phyloP scores from a whole-genome alignment of 2,888 invertebrate species.

The Camptogramma bilineatum region DNA sequence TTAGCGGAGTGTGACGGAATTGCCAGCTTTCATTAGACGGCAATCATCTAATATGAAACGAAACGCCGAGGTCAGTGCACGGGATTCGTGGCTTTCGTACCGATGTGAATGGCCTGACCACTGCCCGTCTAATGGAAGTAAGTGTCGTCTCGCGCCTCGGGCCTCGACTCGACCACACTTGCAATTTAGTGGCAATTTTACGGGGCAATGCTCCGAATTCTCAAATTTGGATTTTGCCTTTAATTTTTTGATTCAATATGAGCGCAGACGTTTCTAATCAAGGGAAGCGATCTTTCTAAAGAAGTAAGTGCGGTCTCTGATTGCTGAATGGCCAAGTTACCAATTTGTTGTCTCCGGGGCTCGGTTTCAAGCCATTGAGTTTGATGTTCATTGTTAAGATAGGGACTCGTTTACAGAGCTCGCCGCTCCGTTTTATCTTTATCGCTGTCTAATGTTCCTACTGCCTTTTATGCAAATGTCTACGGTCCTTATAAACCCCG shows the following conservation, averaged over 20 bases:
- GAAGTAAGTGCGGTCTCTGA: slow-evolving; percentile 24
- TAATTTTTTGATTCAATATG: slow-evolving; percentile 11
- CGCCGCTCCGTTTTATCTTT: slow-evolving; percentile 26
- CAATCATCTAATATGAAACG: slow-evolving; percentile 44
- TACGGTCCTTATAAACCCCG: slow-evolving; percentile 25
- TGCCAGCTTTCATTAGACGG: slow-evolving; percentile 31
- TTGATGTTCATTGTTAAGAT: slow-evolving; percentile 40
- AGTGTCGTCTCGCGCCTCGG: slow-evolving; percentile 23
- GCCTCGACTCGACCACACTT: slow-evolving; percentile 13
- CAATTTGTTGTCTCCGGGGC: slow-evolving; percentile 30
- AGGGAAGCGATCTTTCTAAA: slow-evolving; percentile 8
- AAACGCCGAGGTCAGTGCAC: slow-evolving; percentile 48
- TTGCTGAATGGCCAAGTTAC: slow-evolving; percentile 28
- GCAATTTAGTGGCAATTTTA: slow-evolving; percentile 14
- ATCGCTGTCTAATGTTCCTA: slow-evolving; percentile 30
- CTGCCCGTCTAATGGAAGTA: slow-evolving; percentile 25
- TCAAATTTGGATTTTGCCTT: slow-evolving; percentile 2
- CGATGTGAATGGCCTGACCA: slow-evolving; percentile 41
- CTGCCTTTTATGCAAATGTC: slow-evolving; percentile 33
- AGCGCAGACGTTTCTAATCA: slow-evolving; percentile 17
- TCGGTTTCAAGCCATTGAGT: slow-evolving; percentile 34
- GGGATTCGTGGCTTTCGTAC: slow-evolving; percentile 35
- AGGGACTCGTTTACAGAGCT: slow-evolving; percentile 22
- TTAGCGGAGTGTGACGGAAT: slow-evolving; percentile 31
- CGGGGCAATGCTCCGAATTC: slow-evolving; percentile 8